Percentiles rank a stretch among this genome's conserved stretches.
phyloP scores from a whole-genome alignment of 1,140 invertebrate species.

The Drosophila persimilis region DNA sequence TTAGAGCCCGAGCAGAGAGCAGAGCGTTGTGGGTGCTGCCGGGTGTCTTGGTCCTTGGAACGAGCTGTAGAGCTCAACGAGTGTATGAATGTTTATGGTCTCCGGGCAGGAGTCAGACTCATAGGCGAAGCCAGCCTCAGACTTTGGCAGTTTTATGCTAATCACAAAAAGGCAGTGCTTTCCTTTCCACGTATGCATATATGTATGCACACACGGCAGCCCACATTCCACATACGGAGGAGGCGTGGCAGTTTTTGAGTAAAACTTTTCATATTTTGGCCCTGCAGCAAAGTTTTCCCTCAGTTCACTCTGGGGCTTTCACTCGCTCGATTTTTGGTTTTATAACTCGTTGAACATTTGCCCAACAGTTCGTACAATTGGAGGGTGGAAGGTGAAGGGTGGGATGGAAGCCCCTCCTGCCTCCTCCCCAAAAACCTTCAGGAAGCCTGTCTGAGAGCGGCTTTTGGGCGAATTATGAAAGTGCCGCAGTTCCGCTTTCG shows the following conservation, averaged over 20 bases:
- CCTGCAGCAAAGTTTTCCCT: constrained; percentile 52
- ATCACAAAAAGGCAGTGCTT: constrained; percentile 69
- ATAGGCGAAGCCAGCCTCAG: constrained; percentile 32
- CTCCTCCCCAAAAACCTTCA: constrained; percentile 3
- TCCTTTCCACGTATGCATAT: constrained; percentile 15
- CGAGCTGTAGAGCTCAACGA: constrained; percentile 3
- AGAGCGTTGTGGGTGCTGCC: constrained; percentile 30
- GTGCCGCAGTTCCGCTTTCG: constrained; percentile 48
- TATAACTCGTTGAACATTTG: constrained; percentile 74
- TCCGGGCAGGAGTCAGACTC: constrained; percentile 17
- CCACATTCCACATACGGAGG: neutral
- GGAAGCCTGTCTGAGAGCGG: constrained; percentile 51
- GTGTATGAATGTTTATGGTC: constrained; percentile 59
- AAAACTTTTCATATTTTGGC: constrained; percentile 74
- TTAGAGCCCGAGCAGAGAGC: constrained; percentile 45
- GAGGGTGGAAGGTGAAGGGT: neutral
- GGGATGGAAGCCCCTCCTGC: neutral
- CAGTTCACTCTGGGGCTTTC: constrained; percentile 48
- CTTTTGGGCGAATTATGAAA: constrained; percentile 51
- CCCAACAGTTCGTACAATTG: constrained; percentile 66
- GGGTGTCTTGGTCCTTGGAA: constrained; percentile 14
- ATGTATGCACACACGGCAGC: constrained; percentile 9
- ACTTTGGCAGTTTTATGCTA: constrained; percentile 79
- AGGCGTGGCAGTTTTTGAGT: constrained; percentile 36
- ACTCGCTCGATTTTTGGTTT: constrained; percentile 55